These are phyloP conservation scores for Mesorhabditis sp. DNA, from an alignment of 2,888 invertebrate species.

Conservation along the genomic window DNA sequence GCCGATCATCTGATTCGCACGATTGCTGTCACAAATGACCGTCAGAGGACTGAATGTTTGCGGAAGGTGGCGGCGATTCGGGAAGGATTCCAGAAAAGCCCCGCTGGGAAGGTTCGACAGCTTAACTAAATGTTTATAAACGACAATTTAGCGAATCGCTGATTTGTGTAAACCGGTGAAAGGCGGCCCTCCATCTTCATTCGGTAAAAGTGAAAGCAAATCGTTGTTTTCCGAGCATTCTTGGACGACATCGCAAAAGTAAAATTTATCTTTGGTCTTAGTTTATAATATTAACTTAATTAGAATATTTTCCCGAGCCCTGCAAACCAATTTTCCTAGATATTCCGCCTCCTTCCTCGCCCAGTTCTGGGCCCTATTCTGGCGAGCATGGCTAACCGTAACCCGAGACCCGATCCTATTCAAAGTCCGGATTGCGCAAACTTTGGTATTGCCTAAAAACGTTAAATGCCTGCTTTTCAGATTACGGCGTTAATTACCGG, in stretches of 20 bases:
- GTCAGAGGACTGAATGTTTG: background rate
- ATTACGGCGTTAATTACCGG: slow-evolving; percentile 69
- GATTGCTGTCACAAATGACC: slow-evolving; percentile 42
- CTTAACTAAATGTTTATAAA: background rate
- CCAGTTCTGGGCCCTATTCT: slow-evolving; percentile 31
- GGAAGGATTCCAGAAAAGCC: slow-evolving; percentile 6
- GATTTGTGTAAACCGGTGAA: background rate
- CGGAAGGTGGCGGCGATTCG: background rate
- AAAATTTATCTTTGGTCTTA: too few species aligned
- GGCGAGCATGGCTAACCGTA: slow-evolving; percentile 72
- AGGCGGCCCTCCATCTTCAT: background rate
- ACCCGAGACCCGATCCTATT: slow-evolving; percentile 70
- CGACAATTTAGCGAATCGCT: background rate
- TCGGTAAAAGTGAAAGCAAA: background rate
- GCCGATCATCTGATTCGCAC: slow-evolving; percentile 60
- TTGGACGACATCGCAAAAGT: slow-evolving; percentile 4
- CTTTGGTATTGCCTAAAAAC: slow-evolving; percentile 70
- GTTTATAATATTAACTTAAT: too few species aligned
- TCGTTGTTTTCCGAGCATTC: background rate
- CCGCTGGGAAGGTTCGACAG: background rate
- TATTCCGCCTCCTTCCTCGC: slow-evolving; percentile 31
- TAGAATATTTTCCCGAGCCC: too few species aligned
- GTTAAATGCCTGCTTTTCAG: slow-evolving; percentile 12
- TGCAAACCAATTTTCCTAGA: slow-evolving; percentile 13
- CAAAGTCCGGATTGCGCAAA: slow-evolving; percentile 82